phyloP scores from a whole-genome alignment of 2,797 vertebrate species.

The Enteromius unitaeniatus region DNA sequence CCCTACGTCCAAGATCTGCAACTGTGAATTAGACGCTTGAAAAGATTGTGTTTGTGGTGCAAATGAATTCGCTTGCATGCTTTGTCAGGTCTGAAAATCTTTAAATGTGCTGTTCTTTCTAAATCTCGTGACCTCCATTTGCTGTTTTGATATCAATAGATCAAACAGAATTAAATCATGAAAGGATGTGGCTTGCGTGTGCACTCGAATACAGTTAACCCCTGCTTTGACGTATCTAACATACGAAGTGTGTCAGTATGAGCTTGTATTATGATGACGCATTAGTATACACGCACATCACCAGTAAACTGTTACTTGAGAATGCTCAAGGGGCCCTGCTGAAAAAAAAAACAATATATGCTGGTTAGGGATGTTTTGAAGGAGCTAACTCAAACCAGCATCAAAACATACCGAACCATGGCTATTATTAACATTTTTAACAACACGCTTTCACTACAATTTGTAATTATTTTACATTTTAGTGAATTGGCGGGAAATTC shows the following conservation, averaged over 20 bases:
- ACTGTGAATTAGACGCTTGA: neutral
- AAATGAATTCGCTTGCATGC: neutral
- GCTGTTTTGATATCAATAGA: slow-evolving; percentile 1
- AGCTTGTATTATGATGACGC: slow-evolving; percentile 5
- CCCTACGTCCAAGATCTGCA: neutral
- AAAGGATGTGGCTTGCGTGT: slow-evolving; percentile 28
- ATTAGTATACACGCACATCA: neutral
- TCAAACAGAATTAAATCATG: neutral
- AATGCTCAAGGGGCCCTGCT: neutral
- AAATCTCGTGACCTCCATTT: neutral
- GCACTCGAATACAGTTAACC: neutral
- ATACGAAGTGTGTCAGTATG: neutral
- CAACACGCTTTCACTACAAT: neutral
- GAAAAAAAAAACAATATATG: too few relatives aligned
- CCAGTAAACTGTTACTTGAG: neutral
- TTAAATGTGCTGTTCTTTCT: slow-evolving; percentile 4
- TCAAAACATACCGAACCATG: too few relatives aligned
- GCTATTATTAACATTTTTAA: neutral
- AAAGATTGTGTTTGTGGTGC: neutral
- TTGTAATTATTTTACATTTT: neutral
- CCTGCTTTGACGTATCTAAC: neutral
- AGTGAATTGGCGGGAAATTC: neutral
- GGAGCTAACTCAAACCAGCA: too few relatives aligned
- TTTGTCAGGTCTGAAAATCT: neutral
- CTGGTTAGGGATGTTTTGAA: too few relatives aligned